phyloP scores from a whole-genome alignment of 2,888 invertebrate genomes.

The Microdon myrmicae region DNA sequence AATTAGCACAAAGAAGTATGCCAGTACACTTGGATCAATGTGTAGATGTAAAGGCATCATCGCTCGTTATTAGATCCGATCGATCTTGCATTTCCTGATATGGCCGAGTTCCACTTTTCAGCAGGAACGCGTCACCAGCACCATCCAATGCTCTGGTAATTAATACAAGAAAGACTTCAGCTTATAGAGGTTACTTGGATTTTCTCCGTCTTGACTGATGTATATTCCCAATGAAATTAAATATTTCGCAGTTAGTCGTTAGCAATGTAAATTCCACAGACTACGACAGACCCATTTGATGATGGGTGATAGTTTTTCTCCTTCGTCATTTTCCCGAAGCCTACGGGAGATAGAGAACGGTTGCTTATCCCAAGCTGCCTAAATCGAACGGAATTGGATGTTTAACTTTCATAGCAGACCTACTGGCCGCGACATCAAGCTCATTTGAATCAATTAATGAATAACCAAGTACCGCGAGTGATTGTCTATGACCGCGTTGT shows the following conservation, averaged over 20 bases:
- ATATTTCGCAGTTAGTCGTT: slow-evolving; percentile 18
- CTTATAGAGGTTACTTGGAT: slow-evolving; percentile 33
- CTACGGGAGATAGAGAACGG: not conserved
- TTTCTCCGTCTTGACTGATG: not conserved
- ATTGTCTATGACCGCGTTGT: not conserved
- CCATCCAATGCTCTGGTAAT: not conserved
- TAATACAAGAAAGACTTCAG: slow-evolving; percentile 4
- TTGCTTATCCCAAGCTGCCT: not conserved
- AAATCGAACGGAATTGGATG: slow-evolving; percentile 16
- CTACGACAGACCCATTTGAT: no score
- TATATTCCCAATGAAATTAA: not conserved
- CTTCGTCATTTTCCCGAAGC: not conserved
- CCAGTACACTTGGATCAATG: slow-evolving; percentile 31
- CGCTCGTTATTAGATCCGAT: slow-evolving; percentile 19
- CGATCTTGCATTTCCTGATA: slow-evolving; percentile 41
- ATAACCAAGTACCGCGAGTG: not conserved
- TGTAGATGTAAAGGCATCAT: slow-evolving; percentile 26
- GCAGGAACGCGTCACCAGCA: slow-evolving; percentile 5
- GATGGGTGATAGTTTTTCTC: no score
- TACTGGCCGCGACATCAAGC: slow-evolving; percentile 3
- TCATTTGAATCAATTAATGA: slow-evolving; percentile 7
- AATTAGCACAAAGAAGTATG: slow-evolving; percentile 31
- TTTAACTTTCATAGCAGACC: slow-evolving; percentile 17
- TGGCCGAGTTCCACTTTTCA: slow-evolving; percentile 15
- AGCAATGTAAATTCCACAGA: slow-evolving; percentile 1